Conservation (phyloP, 2,113 vertebrate species). For the Micronycteris hirsuta region DNA sequence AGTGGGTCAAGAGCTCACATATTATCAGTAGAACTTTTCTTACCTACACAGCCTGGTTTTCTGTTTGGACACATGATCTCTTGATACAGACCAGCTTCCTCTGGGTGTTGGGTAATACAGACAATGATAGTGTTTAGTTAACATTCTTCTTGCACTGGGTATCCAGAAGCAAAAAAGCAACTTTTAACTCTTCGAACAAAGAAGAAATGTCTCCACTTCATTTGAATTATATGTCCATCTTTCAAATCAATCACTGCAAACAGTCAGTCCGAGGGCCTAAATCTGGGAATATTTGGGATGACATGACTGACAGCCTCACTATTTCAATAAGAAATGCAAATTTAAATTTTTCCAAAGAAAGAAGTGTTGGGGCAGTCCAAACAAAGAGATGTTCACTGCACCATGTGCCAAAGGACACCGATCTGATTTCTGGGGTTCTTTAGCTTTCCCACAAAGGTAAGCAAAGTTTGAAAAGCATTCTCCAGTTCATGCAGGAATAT, state of each 20-base stretch:
- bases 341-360: neutral
- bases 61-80: neutral
- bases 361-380: neutral
- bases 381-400: neutral
- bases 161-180: neutral
- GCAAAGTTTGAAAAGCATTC: neutral
- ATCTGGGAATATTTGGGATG: neutral
- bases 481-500: neutral
- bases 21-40: neutral
- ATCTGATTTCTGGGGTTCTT: neutral
- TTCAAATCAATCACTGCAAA: neutral
- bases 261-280: neutral
- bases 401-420: neutral
- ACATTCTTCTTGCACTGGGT: neutral
- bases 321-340: neutral
- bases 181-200: neutral
- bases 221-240: neutral
- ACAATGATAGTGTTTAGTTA: neutral
- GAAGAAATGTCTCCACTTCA: neutral
- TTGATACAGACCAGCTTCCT: neutral
- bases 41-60: neutral
- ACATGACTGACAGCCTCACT: neutral
- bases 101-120: neutral
- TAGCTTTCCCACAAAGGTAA: neutral
- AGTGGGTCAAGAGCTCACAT: neutral